Base-by-base conservation (phyloP, 2,797 vertebrate species). In the Ctenochaetus hawaiiensis region DNA sequence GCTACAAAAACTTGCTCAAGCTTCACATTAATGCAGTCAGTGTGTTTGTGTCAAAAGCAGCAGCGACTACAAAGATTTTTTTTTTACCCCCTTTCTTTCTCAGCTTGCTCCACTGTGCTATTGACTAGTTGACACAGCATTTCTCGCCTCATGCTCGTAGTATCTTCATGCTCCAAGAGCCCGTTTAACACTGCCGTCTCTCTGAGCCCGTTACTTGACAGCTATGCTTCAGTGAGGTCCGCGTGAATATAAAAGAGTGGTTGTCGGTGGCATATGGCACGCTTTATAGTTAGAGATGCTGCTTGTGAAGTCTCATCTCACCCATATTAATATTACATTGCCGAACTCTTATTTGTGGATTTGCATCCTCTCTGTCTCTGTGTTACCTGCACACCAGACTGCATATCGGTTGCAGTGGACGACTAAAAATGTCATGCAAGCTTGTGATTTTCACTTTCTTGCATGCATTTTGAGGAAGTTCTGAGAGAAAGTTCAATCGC, bases 401-500 rank as follows among this genome's bases (percentile, higher is more conserved):
- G 49, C 45, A 49, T n/a, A 64, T 68, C 43, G n/a, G 52, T 66
- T 60, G 14, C 39, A 9, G 17, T 17, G 22, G 16, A 58, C 4
- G 44, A 20, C 8, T 37, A 30, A 57, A 66, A 22, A 18, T 52
- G 23, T 12, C 48, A 23, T 48, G 60, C 34, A 37, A 58, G 34
- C 58, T 53, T 2, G 0, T 45, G 62, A 41, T 54, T 51, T 72
- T 58, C 57, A 52, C 56, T 63, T 53, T 66, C 69, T 72, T 62
- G 67, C 67, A 4, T 53, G 65, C 47, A 61, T 76, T 81, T 81
- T 26, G 13, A 0, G 18, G 77, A 71, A 76, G 78, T 49, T 78
- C 37, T 9, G 60, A 60, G 64, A 65, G 58, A 61, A 78, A 30
- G 67, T 85, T 81, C 60, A 78, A 56, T 72, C 76, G 77, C 18